Percentiles rank a stretch among this genome's conserved stretches.
Evolutionary conservation across 2,797 vertebrate genomes (phyloP).

Genomic region (Austrolebias charrua): DNA sequence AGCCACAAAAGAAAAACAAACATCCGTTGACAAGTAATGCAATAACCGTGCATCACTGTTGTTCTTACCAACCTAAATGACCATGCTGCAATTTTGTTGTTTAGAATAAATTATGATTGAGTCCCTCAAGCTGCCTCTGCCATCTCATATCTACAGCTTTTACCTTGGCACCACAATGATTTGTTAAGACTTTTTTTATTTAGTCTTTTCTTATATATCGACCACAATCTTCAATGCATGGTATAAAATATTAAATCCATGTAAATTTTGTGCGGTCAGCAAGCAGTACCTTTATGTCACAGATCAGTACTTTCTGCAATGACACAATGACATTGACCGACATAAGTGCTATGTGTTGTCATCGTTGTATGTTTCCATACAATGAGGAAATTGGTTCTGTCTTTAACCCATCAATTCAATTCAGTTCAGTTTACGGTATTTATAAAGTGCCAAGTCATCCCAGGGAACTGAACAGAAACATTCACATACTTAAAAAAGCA

Average conservation of each 20-base stretch:
- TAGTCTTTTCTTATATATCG: background rate
- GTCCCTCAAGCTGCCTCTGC: background rate
- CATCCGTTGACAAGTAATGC: background rate
- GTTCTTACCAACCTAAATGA: conserved; percentile 1
- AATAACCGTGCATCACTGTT: conserved; percentile 6
- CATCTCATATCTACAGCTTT: background rate
- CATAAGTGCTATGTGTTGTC: too few relatives aligned
- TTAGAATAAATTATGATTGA: conserved; percentile 33
- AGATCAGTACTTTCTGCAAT: background rate
- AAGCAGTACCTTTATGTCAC: background rate
- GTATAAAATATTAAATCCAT: background rate
- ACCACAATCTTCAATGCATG: background rate
- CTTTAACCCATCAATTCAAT: too few relatives aligned
- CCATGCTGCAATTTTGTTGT: background rate
- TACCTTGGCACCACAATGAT: background rate
- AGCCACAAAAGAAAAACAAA: background rate
- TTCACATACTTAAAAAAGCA: too few relatives aligned
- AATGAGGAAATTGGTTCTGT: too few relatives aligned
- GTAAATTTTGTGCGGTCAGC: background rate
- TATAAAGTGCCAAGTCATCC: too few relatives aligned
- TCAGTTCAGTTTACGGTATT: too few relatives aligned
- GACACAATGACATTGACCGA: background rate
- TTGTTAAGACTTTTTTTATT: background rate
- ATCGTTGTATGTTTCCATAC: too few relatives aligned
- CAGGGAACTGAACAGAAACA: too few relatives aligned